Conservation (phyloP, 2,888 invertebrate species). For the Trachelus tabidus region DNA sequence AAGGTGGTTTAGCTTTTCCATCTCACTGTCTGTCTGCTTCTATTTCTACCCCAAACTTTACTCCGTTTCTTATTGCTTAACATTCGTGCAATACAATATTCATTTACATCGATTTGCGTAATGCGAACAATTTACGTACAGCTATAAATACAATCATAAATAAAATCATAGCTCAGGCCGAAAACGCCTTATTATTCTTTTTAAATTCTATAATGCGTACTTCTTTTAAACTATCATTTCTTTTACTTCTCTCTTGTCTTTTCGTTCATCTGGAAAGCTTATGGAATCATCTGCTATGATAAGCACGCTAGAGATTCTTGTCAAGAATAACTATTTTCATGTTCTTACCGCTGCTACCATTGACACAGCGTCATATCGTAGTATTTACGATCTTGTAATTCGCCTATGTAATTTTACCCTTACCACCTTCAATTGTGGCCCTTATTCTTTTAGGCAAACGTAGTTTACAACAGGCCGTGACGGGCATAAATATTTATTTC, state of each 20-base stretch:
- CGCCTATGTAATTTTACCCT: not conserved
- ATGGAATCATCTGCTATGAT: not conserved
- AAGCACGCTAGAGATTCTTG: not conserved
- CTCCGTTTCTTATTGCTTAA: not conserved
- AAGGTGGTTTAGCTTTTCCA: constrained; percentile 31
- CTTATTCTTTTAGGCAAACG: not conserved
- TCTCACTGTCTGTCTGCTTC: not conserved
- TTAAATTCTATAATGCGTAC: not conserved
- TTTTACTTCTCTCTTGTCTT: not conserved
- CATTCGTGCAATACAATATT: not conserved
- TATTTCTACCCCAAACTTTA: not conserved
- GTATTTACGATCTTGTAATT: not conserved
- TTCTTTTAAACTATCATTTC: not conserved
- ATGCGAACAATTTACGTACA: not conserved
- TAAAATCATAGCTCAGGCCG: not conserved
- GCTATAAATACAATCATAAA: not conserved
- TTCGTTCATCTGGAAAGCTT: not conserved
- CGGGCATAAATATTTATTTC: constrained; percentile 13
- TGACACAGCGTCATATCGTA: not conserved
- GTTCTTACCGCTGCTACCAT: not conserved
- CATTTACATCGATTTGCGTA: not conserved
- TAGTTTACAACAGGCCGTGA: not conserved
- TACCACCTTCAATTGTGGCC: not conserved
- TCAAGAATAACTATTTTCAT: not conserved
- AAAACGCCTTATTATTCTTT: not conserved